Evolutionary conservation across 2,113 vertebrate genomes (phyloP).

Genomic region (Brachypteracias leptosomus): DNA sequence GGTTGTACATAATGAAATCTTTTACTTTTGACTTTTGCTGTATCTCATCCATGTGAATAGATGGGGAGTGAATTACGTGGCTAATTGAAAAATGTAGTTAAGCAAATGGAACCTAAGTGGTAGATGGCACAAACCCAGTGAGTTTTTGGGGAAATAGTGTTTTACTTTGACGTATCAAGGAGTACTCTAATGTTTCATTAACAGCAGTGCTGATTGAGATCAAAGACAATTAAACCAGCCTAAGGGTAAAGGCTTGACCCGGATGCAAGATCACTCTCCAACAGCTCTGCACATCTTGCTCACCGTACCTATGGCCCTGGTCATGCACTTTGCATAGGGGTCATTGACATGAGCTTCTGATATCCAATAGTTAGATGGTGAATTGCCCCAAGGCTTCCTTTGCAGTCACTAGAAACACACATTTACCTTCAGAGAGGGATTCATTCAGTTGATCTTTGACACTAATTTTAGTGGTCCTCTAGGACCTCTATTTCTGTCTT

Average conservation of each 20-base stretch:
- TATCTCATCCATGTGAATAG: background rate
- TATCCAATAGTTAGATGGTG: background rate
- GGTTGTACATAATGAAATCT: background rate
- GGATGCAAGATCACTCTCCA: background rate
- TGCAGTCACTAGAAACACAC: background rate
- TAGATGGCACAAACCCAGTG: background rate
- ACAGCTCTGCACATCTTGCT: background rate
- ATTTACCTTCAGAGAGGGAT: background rate
- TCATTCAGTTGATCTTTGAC: background rate
- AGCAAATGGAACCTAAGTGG: background rate
- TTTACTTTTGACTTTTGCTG: background rate
- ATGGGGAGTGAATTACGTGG: background rate
- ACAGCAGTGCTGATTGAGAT: background rate
- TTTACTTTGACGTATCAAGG: background rate
- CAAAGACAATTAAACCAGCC: background rate
- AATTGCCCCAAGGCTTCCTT: background rate
- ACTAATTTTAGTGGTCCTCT: background rate
- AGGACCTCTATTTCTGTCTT: background rate
- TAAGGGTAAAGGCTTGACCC: background rate
- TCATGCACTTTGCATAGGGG: background rate
- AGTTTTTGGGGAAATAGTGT: background rate
- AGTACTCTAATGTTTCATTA: background rate
- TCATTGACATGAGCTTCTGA: background rate
- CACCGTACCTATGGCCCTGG: fast-evolving
- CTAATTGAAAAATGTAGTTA: background rate